A percentile compares a stretch with the other conserved stretches of the same genome.
These are phyloP conservation scores for Danio rerio DNA, from an alignment of 2,113 vertebrate species.

Conservation along the genomic window GRCz12tu NC_133200.1:37869501-37870000, in stretches of 20 bases:
- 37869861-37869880: too few species aligned
- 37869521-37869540: slow-evolving; percentile 23
- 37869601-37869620: slow-evolving; percentile 76
- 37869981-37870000: too few species aligned
- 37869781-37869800: background rate
- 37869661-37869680: slow-evolving; percentile 58
- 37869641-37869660: slow-evolving; percentile 70
- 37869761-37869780: slow-evolving; percentile 31
- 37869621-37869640: slow-evolving; percentile 60
- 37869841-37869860: too few species aligned
- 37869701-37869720: slow-evolving; percentile 68
- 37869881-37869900: too few species aligned
- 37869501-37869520: slow-evolving; percentile 51
- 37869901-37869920: too few species aligned
- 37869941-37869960: too few species aligned
- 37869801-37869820: background rate
- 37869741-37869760: slow-evolving; percentile 10
- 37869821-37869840: too few species aligned
- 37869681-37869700: slow-evolving; percentile 69
- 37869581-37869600: slow-evolving; percentile 53
- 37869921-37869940: too few species aligned
- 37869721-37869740: background rate
- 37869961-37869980: too few species aligned
- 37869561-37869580: slow-evolving; percentile 48
- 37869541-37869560: background rate